phyloP scores from a whole-genome alignment of 1,140 invertebrate genomes.

The Mylabris phalerata region DNA sequence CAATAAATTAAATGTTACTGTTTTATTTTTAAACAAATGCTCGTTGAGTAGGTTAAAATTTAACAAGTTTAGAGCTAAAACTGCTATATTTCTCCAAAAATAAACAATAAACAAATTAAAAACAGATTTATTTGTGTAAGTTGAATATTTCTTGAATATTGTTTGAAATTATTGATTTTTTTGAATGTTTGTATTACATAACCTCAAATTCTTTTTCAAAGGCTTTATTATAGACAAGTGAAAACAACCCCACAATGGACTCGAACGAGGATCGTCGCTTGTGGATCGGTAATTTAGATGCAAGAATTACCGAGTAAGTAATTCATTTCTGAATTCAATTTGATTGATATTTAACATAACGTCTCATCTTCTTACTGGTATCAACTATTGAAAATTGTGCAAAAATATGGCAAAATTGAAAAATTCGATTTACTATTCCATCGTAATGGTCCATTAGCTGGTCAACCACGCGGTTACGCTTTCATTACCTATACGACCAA shows the following conservation, averaged over 20 bases:
- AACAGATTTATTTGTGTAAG: background rate
- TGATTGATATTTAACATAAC: conserved; percentile 27
- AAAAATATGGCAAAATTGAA: conserved; percentile 84
- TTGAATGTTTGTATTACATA: no score
- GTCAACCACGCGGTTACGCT: conserved; percentile 86
- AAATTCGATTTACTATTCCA: conserved; percentile 94
- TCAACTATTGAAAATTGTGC: conserved; percentile 88
- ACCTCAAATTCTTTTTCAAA: no score
- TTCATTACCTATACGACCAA: conserved; percentile 77
- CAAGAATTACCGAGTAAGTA: conserved; percentile 85
- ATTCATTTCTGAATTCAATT: conserved; percentile 21
- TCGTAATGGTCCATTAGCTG: conserved; percentile 76
- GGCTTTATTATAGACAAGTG: no score
- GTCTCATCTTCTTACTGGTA: conserved; percentile 61
- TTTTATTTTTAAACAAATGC: no score
- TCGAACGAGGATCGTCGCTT: conserved; percentile 60
- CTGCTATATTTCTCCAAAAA: no score
- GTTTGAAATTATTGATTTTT: no score
- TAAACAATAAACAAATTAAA: no score
- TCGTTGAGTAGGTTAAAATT: no score
- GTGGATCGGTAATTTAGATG: conserved; percentile 87
- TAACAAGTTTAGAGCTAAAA: no score
- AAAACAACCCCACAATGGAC: no score
- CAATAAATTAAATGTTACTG: no score
- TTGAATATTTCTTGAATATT: background rate